Conservation (phyloP, 1,140 invertebrate genomes). For the Thalassaphorura encarpata region DNA sequence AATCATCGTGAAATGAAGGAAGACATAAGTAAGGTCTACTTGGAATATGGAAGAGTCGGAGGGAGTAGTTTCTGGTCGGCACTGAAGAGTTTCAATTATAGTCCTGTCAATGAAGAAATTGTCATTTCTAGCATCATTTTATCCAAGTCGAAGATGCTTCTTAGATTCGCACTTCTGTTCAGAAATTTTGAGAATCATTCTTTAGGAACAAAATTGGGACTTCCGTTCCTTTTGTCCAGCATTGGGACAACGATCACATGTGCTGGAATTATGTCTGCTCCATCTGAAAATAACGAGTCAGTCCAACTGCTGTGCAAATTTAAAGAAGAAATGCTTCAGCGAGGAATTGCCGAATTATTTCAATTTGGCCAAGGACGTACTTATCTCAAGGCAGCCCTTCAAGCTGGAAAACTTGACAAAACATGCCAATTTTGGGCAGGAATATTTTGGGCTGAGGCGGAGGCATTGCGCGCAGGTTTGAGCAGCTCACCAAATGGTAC, state of each 20-base stretch:
- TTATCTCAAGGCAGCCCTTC: conserved; percentile 22
- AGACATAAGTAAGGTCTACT: conserved; percentile 1
- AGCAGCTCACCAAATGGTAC: background rate
- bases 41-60: background rate
- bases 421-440: conserved; percentile 29
- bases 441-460: conserved; percentile 28
- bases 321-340: conserved; percentile 18
- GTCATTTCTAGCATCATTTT: conserved; percentile 1
- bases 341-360: conserved; percentile 21
- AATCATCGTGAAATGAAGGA: conserved; percentile 5
- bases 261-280: background rate
- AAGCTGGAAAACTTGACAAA: conserved; percentile 13
- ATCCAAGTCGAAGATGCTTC: conserved; percentile 1
- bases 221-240: background rate
- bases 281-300: background rate
- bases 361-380: conserved; percentile 15
- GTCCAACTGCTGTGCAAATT: conserved; percentile 15
- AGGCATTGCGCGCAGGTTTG: conserved; percentile 24
- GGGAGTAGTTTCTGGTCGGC: background rate
- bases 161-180: background rate
- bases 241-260: background rate
- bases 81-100: background rate
- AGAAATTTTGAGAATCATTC: background rate
- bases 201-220: background rate
- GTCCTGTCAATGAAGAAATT: conserved; percentile 1